phyloP scores from a whole-genome alignment of 2,797 vertebrate genomes.

The Coreius guichenoti region DNA sequence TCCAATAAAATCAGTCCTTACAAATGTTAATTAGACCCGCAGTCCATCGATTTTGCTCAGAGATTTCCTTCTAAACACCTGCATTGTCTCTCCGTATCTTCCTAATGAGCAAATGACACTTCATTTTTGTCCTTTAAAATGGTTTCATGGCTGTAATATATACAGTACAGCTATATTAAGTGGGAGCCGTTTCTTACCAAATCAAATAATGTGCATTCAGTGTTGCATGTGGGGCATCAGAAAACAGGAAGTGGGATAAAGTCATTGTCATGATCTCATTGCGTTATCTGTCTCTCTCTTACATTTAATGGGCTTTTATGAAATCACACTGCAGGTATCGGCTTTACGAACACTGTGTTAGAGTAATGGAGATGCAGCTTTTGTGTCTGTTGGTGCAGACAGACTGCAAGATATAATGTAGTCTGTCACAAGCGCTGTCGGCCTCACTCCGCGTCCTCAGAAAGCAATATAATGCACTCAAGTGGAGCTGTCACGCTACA shows the following conservation, averaged over 20 bases:
- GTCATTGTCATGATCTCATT: slow-evolving; percentile 34
- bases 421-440: slow-evolving; percentile 32
- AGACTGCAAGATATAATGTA: slow-evolving; percentile 42
- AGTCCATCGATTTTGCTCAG: slow-evolving; percentile 55
- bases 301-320: slow-evolving; percentile 25
- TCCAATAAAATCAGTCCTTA: slow-evolving; percentile 73
- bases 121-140: neutral
- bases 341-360: slow-evolving; percentile 8
- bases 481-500: slow-evolving; percentile 63
- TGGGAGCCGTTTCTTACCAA: neutral
- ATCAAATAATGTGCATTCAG: neutral
- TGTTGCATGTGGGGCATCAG: neutral
- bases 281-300: slow-evolving; percentile 18
- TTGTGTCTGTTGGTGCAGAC: slow-evolving; percentile 42
- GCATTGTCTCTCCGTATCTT: slow-evolving; percentile 6
- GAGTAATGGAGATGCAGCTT: slow-evolving; percentile 48
- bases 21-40: slow-evolving; percentile 73
- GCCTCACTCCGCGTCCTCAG: neutral
- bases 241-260: slow-evolving; percentile 17
- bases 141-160: neutral
- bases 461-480: slow-evolving; percentile 56
- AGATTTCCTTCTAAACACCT: slow-evolving; percentile 47
- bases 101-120: slow-evolving; percentile 4
- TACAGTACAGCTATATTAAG: neutral
- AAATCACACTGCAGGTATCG: slow-evolving; percentile 13